Conservation (phyloP, 2,797 vertebrate species). For the Pogonophryne albipinna region DNA sequence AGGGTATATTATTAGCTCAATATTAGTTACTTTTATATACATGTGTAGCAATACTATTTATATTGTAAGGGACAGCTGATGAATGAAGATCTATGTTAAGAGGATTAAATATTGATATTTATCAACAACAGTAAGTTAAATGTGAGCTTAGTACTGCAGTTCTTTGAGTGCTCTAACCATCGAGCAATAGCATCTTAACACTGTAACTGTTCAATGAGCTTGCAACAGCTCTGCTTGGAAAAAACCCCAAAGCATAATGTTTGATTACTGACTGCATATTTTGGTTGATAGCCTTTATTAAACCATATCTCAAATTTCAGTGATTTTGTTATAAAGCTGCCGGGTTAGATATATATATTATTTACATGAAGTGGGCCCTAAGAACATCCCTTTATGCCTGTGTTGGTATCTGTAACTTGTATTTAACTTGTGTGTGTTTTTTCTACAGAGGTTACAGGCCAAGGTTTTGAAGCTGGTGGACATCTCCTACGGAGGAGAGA, state of each 20-base stretch:
- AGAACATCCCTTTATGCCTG: not conserved
- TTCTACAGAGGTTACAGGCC: conserved; percentile 92
- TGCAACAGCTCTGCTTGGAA: too few relatives aligned
- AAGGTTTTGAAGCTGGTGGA: conserved; percentile 99
- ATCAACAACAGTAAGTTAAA: not conserved
- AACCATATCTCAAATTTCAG: not conserved
- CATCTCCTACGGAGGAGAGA: conserved; percentile 99
- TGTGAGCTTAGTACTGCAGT: not conserved
- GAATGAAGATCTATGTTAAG: not conserved
- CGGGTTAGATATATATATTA: not conserved
- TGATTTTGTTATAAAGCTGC: not conserved
- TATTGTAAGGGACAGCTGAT: not conserved
- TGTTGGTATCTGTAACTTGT: not conserved
- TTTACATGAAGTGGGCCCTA: not conserved
- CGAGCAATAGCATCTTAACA: not conserved
- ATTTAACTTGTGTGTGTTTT: conserved; percentile 19
- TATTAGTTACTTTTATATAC: not conserved
- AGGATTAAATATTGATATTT: not conserved
- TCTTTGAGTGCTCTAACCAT: not conserved
- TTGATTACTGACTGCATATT: not conserved
- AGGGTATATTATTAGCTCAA: not conserved
- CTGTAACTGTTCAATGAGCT: not conserved
- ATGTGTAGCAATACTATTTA: not conserved
- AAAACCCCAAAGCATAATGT: not conserved
- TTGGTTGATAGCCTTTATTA: not conserved